Evolutionary conservation across 1,140 invertebrate species (phyloP), one percentile per base, ranked within the genome.

Genomic region (Drosophila ohnishii): DNA sequence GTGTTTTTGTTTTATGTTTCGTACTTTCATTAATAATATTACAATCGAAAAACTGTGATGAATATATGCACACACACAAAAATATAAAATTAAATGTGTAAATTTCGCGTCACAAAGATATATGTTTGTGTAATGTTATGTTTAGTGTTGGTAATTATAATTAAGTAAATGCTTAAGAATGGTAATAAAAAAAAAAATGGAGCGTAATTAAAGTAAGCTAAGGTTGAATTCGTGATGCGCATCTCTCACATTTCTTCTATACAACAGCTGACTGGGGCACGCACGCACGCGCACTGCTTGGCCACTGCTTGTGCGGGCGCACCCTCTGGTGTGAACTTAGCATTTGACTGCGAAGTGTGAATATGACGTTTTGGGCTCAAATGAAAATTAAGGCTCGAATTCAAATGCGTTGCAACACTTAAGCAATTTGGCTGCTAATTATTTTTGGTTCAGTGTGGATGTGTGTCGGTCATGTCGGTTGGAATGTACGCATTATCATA

Each of bases 31-130:
- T 82, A 59, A 84, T 62, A 80, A 66, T 71, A 74, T 81, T 85
- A 78, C 70, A 81, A 67, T 78, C 8, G 25, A 79, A 75, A 64
- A 66, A 66, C 64, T 81, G 59, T 82, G 69, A 81, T 78, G 65
- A 78, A 78, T 78, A 67, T 72, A 85, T 75, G 81, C 78, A 81
- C 80, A 81, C 83, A 86, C 78, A 81, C 83, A 86, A 86, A 87
- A 79, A 87, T 87, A 87, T 87, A 85, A 86, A 82, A 81, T 63
- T 58, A 77, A 44, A 53, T 37, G 74, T 62, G 13, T 37, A 63
- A 57, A 48, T 63, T 65, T 71, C 51, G 51, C 37, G 48, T 58
- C 42, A 57, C 50, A 58, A 75, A 48, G 44, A 53, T 19, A 32
- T 16, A 28, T 28, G 5, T 25, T 5, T 32, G n/a, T 57, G 42